phyloP scores from a whole-genome alignment of 2,888 invertebrate genomes.

The Dasysyrphus tricinctus region DNA sequence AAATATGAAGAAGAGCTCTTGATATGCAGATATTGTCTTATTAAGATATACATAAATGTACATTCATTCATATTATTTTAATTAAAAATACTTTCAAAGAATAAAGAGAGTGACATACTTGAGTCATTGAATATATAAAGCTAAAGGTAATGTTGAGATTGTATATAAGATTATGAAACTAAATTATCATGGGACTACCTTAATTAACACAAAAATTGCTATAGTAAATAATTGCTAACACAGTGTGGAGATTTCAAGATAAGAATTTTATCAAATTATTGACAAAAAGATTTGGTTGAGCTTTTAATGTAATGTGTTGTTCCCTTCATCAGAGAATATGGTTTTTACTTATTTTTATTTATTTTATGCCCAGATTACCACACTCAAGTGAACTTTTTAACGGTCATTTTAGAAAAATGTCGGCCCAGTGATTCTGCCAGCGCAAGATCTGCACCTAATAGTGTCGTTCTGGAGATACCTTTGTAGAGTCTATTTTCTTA shows the following conservation, averaged over 20 bases:
- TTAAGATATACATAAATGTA: neutral
- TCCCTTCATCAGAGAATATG: too few relatives aligned
- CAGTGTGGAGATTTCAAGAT: neutral
- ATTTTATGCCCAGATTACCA: too few relatives aligned
- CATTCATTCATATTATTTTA: neutral
- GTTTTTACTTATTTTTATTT: too few relatives aligned
- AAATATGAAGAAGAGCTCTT: neutral
- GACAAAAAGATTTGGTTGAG: neutral
- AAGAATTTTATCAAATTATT: neutral
- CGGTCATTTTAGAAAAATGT: too few relatives aligned
- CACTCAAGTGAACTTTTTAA: too few relatives aligned
- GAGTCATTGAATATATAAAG: neutral
- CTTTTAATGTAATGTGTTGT: neutral
- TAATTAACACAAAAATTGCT: neutral
- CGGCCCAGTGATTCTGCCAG: too few relatives aligned
- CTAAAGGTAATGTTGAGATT: neutral
- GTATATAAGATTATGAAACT: neutral
- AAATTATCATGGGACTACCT: neutral
- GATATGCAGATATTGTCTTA: neutral
- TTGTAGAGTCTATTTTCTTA: too few relatives aligned
- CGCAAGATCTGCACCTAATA: too few relatives aligned
- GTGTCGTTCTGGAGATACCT: too few relatives aligned
- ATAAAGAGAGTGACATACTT: neutral
- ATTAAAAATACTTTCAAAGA: neutral
- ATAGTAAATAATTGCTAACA: neutral